Evolutionary conservation across 1,140 invertebrate genomes (phyloP).

Genomic region (Bombus haemorrhoidalis): DNA sequence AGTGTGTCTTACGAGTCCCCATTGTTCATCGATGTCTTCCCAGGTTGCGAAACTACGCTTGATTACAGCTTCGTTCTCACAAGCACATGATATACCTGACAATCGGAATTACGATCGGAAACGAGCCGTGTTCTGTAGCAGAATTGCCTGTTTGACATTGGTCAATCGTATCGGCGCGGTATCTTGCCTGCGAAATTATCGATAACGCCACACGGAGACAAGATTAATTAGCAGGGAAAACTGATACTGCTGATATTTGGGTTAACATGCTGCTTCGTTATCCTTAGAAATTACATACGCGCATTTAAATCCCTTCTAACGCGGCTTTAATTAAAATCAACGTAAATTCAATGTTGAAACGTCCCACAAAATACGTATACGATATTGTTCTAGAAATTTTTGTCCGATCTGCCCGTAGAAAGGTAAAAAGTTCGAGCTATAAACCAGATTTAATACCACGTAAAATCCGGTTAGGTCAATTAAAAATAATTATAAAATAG

Average conservation of each 20-base stretch:
- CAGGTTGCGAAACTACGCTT: conserved; percentile 10
- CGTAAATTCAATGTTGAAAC: background rate
- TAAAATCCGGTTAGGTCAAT: background rate
- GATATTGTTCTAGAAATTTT: background rate
- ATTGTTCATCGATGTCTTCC: conserved; percentile 60
- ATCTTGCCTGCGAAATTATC: conserved; percentile 22
- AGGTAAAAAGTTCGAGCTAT: background rate
- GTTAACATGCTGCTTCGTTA: background rate
- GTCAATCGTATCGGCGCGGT: conserved; percentile 1
- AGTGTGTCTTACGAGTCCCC: conserved; percentile 61
- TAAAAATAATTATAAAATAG: background rate
- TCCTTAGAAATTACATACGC: background rate
- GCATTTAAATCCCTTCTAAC: background rate
- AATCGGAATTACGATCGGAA: conserved; percentile 39
- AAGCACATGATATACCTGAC: background rate
- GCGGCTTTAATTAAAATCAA: background rate
- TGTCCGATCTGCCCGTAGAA: background rate
- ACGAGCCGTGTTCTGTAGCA: background rate
- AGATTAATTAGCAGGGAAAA: conserved; percentile 10
- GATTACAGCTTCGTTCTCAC: background rate
- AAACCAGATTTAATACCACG: background rate
- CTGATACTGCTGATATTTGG: background rate
- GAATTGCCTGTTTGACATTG: background rate
- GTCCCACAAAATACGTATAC: background rate
- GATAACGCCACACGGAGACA: background rate